These are phyloP conservation scores for Pomatostomus ruficeps DNA, from an alignment of 2,113 vertebrate genomes.

Conservation along the genomic window DNA sequence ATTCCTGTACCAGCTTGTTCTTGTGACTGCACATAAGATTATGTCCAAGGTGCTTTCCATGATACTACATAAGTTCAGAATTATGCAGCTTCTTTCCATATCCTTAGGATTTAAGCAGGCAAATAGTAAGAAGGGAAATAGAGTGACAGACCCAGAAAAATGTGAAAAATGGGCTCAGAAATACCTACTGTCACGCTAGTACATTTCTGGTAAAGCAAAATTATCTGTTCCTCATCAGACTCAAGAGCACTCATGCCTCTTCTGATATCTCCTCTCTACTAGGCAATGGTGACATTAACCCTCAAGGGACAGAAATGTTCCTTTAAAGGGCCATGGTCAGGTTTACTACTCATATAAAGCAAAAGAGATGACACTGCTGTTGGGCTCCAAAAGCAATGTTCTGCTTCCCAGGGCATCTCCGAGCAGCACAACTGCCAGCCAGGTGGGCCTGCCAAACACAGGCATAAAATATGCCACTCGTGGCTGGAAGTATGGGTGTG, in stretches of 20 bases:
- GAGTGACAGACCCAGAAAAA: not conserved
- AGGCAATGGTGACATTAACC: not conserved
- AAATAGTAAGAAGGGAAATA: not conserved
- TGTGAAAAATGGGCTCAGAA: not conserved
- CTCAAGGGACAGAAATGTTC: not conserved
- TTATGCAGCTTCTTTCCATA: not conserved
- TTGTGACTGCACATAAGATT: not conserved
- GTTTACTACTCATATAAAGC: not conserved
- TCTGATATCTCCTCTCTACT: not conserved
- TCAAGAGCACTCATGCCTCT: not conserved
- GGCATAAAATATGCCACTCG: not conserved
- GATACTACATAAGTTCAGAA: not conserved
- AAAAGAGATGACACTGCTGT: not conserved
- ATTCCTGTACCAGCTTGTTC: not conserved
- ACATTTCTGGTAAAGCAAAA: not conserved
- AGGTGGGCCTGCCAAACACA: not conserved
- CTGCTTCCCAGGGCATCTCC: rapidly evolving
- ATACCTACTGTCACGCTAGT: too few relatives aligned
- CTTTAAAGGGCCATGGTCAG: not conserved
- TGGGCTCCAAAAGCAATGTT: not conserved
- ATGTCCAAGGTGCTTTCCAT: not conserved
- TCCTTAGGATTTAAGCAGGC: not conserved
- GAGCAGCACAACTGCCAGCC: not conserved
- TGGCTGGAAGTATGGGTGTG: rapidly evolving
- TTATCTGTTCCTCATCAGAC: not conserved